phyloP scores from a whole-genome alignment of 2,113 vertebrate species.

The Theristicus caerulescens region DNA sequence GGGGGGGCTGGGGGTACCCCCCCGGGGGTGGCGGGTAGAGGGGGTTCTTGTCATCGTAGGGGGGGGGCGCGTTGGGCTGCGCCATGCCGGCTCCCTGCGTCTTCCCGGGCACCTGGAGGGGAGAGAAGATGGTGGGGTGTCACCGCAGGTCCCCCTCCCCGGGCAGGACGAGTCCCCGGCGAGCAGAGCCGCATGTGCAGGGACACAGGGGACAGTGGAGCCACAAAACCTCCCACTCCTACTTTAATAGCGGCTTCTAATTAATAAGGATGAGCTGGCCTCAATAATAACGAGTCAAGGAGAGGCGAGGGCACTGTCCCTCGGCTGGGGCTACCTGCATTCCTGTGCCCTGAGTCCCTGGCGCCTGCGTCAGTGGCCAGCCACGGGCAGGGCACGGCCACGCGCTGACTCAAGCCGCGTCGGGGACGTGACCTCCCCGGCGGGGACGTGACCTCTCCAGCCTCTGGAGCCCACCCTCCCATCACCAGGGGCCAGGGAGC shows the following conservation, averaged over 20 bases:
- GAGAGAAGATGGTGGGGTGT: not conserved
- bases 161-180: fast-evolving
- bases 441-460: not conserved
- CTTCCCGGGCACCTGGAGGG: conserved; percentile 52
- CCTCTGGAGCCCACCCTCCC: not conserved
- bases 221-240: not conserved
- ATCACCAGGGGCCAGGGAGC: not conserved
- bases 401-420: not conserved
- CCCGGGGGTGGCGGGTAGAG: conserved; percentile 67
- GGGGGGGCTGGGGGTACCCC: conserved; percentile 67
- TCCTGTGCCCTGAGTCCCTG: not conserved
- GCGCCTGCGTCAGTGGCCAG: not conserved
- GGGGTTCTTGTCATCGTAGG: conserved; percentile 80
- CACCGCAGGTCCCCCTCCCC: not conserved
- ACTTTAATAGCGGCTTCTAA: not conserved
- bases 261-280: not conserved
- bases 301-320: not conserved
- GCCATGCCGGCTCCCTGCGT: conserved; percentile 75
- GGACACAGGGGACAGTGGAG: not conserved
- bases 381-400: not conserved
- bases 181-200: not conserved
- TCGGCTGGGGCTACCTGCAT: not conserved
- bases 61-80: conserved; percentile 82
- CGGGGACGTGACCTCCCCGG: not conserved
- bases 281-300: not conserved